Base-by-base conservation (phyloP, 35 echinoderm and acorn worm species). In the Lytechinus variegatus region DNA sequence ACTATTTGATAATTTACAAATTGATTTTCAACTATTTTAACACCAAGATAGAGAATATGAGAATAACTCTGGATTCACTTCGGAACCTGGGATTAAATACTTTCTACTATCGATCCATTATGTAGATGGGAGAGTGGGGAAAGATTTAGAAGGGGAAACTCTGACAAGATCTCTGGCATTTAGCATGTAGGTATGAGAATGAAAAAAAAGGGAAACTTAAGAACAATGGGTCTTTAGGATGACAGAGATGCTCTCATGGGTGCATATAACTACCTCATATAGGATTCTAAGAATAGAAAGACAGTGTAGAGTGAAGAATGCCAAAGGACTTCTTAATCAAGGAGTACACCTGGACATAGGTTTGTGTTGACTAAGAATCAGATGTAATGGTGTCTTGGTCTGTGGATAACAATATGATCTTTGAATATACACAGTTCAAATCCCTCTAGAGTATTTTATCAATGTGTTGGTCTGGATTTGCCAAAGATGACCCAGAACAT, bases 261-360 rank as follows among this genome's bases (percentile, higher is more conserved):
- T 79, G 66, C 66, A 79, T 24, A 79, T 4, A 79, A 79, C 19
- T n/a, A 79, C 66, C 66, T 79, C 66, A 79, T 79, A 79, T 79
- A 79, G 66, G 66, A 79, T 79, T 79, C 66, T 79, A 79, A 79
- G 66, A 79, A 79, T 79, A 79, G 66, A 79, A 79, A 24, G n/a
- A n/a, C n/a, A n/a, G 66, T 79, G 66, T n/a, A 79, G 66, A 79
- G 66, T 79, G 66, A 79, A n/a, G 14, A 79, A 79, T 24, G 66
- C 24, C 66, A 79, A 16, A 79, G 21, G 66, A 79, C 19, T 24
- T 79, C 33, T 79, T 79, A 79, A 79, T 14, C 66, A 16, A 79
- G 66, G 16, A 79, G 19, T 79, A n/a, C 24, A 7, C 19, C 66
- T 79, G 4, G 66, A 24, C 66, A 24, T 79, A 79, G 66, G 5